Conservation (phyloP, 2,113 vertebrate species). For the Entelurus aequoreus region DNA sequence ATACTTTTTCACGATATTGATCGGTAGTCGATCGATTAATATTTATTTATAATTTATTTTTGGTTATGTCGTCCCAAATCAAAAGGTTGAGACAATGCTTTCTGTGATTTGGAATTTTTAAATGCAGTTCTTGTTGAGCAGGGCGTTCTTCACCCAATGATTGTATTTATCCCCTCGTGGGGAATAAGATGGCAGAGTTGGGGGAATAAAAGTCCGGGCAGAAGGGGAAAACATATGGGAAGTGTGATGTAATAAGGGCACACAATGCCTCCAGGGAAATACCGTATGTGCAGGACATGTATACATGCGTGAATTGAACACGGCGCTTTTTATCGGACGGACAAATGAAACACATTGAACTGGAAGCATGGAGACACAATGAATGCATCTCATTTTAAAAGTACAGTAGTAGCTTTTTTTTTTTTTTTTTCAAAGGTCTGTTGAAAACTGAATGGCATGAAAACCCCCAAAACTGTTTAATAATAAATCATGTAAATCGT, state of each 20-base stretch:
- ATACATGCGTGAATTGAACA: constrained; percentile 30
- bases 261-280: constrained; percentile 39
- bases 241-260: constrained; percentile 45
- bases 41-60: too few species aligned
- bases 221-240: constrained; percentile 53
- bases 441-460: too few species aligned
- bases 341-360: constrained; percentile 10
- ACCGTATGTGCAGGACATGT: constrained; percentile 21
- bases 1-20: too few species aligned
- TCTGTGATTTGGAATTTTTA: constrained; percentile 17
- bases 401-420: neutral
- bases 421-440: too few species aligned
- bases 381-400: constrained; percentile 2
- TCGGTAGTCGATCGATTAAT: too few species aligned
- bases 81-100: neutral
- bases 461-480: too few species aligned
- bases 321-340: constrained; percentile 3
- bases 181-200: constrained; percentile 21
- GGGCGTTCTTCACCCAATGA: constrained; percentile 3
- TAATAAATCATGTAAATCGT: too few species aligned
- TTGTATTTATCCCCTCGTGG: constrained; percentile 18
- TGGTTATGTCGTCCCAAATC: too few species aligned
- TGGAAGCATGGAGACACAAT: neutral
- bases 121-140: constrained; percentile 15
- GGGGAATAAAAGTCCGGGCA: constrained; percentile 27